Base-by-base conservation (phyloP, 2,888 invertebrate species). In the Lottia scabra region DNA sequence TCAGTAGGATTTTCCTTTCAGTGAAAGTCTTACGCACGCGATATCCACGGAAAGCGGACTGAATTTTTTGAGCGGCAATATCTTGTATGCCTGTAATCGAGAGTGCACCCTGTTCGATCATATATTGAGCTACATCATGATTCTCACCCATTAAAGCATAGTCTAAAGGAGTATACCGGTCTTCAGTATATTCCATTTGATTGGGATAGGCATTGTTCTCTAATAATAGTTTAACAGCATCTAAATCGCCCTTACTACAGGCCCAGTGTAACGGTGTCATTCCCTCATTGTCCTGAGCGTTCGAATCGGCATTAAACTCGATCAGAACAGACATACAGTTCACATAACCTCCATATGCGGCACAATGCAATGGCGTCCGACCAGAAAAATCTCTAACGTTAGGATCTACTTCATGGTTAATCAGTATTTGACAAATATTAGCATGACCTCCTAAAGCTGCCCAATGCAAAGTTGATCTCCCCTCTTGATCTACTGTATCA, bases 311-410 rank as follows among this genome's bases (percentile, higher is more conserved):
- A 46, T 85, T 84, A 72, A 88, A 85, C 76, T 90, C 89, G 74
- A 90, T 84, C 27, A 90, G 76, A 16, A 87, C 87, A n/a, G 88
- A 89, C 85, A 89, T 87, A 83, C 89, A 89, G 78, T 89, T 89
- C 6, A 89, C 87, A 80, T 83, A 87, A 10, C 89, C 89, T 16
- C 87, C 87, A 78, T 87, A 89, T 0, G 89, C 87, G 44, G 89
- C 89, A 86, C 89, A 89, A 77, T 90, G 89, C 8, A 90, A 80
- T 3, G 90, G 88, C 2, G 87, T 86, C 62, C 89, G 82, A 64
- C 88, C 89, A 69, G 85, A 86, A 64, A 80, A 81, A 76, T 90
- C 90, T 68, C 85, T 78, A 43, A 86, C 82, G 73, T 89, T 87
- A 13, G 87, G 87, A 72, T 87, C 85, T 15, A 87, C 84, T 13